Conservation (phyloP, 1,140 invertebrate genomes). For the Neodiprion pinetum region DNA sequence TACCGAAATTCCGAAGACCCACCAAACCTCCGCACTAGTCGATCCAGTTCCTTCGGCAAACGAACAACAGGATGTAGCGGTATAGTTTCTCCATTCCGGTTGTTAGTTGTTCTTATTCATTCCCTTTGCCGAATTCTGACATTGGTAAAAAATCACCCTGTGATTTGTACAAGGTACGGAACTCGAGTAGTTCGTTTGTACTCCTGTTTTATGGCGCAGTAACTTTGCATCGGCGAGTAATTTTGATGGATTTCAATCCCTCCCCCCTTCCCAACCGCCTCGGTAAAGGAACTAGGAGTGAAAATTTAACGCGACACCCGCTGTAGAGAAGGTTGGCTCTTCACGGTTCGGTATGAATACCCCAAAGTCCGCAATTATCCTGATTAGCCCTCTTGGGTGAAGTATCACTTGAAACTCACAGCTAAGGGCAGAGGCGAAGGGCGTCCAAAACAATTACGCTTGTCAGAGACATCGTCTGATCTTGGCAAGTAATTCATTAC, state of each 20-base stretch:
- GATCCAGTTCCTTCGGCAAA: neutral
- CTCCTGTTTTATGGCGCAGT: too few relatives aligned
- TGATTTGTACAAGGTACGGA: neutral
- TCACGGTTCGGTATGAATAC: conserved; percentile 4
- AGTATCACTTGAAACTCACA: neutral
- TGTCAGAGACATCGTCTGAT: neutral
- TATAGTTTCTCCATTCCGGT: too few relatives aligned
- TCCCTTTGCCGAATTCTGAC: too few relatives aligned
- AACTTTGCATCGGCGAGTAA: too few relatives aligned
- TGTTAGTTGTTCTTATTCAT: too few relatives aligned
- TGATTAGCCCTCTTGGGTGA: conserved; percentile 1
- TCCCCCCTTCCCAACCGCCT: too few relatives aligned
- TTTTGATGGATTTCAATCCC: too few relatives aligned
- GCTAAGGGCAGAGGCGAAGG: neutral
- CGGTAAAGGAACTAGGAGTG: too few relatives aligned
- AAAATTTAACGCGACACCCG: too few relatives aligned
- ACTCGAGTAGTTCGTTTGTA: neutral
- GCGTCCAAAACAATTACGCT: conserved; percentile 2
- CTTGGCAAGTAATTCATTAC: neutral
- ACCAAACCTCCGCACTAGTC: neutral
- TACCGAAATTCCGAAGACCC: neutral
- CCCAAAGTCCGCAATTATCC: neutral
- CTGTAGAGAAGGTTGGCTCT: neutral
- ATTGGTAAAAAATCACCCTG: too few relatives aligned
- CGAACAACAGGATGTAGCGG: too few relatives aligned